phyloP scores from a whole-genome alignment of 1,140 invertebrate species.

The Drosophila murphyi region DNA sequence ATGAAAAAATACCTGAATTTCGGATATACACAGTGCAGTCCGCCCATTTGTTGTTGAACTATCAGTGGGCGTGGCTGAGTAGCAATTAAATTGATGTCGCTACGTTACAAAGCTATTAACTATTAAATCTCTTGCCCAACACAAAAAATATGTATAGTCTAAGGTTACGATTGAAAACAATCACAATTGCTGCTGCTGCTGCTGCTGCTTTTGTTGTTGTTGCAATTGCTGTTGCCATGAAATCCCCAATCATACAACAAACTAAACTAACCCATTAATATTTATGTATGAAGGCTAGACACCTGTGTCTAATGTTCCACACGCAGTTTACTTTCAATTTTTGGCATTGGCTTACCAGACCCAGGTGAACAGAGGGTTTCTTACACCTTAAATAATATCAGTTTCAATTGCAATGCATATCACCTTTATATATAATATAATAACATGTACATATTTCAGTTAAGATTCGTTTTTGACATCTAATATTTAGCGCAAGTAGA shows the following conservation, averaged over 20 bases:
- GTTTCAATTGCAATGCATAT: too few relatives aligned
- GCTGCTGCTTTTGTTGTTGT: not conserved
- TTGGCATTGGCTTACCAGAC: slow-evolving; percentile 20
- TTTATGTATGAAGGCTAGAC: slow-evolving; percentile 72
- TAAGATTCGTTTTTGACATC: too few relatives aligned
- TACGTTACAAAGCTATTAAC: not conserved
- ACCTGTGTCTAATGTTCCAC: slow-evolving; percentile 34
- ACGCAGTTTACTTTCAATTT: slow-evolving; percentile 64
- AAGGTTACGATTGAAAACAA: slow-evolving; percentile 31
- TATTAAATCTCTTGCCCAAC: slow-evolving; percentile 7
- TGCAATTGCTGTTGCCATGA: slow-evolving; percentile 32
- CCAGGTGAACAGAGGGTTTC: not conserved
- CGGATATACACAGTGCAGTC: not conserved
- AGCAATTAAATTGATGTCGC: slow-evolving; percentile 28
- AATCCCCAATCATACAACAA: slow-evolving; percentile 35
- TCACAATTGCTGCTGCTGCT: slow-evolving; percentile 7
- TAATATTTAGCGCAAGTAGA: too few relatives aligned
- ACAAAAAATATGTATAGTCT: slow-evolving; percentile 10
- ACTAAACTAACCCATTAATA: slow-evolving; percentile 59
- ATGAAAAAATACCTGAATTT: slow-evolving; percentile 11
- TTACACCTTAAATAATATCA: not conserved
- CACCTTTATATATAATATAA: too few relatives aligned
- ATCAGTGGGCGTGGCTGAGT: slow-evolving; percentile 23
- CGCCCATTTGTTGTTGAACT: not conserved
- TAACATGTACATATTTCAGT: too few relatives aligned